Evolutionary conservation across 2,888 invertebrate genomes (phyloP).

Genomic region (Epistrophella euchroma): DNA sequence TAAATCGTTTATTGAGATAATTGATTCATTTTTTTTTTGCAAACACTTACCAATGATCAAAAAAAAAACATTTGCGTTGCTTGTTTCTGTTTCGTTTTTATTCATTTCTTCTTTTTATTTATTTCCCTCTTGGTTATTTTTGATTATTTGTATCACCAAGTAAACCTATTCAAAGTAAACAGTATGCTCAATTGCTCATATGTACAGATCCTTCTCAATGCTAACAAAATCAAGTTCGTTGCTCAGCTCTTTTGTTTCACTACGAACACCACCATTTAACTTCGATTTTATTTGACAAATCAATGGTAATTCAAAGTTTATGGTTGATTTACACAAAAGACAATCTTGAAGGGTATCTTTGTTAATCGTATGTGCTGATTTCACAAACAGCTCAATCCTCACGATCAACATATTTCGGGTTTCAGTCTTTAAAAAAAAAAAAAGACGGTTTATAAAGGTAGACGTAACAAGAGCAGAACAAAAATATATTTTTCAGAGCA

Average conservation of each 20-base stretch:
- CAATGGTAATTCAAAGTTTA: constrained; percentile 28
- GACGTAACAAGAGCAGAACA: constrained; percentile 41
- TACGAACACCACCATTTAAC: neutral
- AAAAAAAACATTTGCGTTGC: neutral
- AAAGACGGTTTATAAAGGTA: neutral
- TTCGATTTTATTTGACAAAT: constrained; percentile 61
- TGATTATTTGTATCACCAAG: neutral
- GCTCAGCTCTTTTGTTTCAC: constrained; percentile 55
- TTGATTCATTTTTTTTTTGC: no score
- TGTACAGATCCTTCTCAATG: constrained; percentile 4
- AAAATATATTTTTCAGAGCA: no score
- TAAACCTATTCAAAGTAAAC: neutral
- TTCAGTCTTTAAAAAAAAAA: neutral
- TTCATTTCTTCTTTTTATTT: neutral
- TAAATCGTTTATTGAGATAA: no score
- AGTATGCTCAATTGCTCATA: neutral
- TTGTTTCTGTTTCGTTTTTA: neutral
- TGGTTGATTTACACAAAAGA: constrained; percentile 48
- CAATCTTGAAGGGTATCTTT: constrained; percentile 41
- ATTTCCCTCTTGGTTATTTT: neutral
- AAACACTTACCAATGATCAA: no score
- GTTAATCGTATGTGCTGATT: constrained; percentile 74
- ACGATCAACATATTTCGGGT: constrained; percentile 60
- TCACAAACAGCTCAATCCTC: constrained; percentile 76
- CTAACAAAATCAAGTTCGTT: constrained; percentile 44